These are phyloP conservation scores for Mareca penelope DNA, from an alignment of 2,797 vertebrate species.

Conservation along the genomic window DNA sequence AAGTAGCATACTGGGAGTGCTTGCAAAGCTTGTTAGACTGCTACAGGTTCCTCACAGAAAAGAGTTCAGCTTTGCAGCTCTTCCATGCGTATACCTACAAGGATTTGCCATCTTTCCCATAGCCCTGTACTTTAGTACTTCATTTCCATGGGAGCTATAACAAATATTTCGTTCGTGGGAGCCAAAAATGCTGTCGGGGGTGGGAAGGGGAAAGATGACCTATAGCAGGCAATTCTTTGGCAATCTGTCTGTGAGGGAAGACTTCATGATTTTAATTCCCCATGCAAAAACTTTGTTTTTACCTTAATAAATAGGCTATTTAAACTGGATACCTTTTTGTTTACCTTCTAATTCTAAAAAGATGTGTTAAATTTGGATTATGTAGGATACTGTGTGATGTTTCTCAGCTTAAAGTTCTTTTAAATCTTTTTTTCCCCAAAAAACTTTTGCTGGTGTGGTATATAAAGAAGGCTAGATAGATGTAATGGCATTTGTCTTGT, in stretches of 20 bases:
- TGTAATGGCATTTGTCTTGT: background rate
- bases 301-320: background rate
- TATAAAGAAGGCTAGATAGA: background rate
- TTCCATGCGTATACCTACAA: background rate
- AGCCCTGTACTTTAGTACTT: background rate
- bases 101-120: background rate
- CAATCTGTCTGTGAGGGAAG: background rate
- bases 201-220: background rate
- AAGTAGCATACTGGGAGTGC: background rate
- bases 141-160: background rate
- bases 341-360: background rate
- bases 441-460: background rate
- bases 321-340: background rate
- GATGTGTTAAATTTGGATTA: background rate
- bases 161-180: background rate
- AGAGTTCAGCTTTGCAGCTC: background rate
- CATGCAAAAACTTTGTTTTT: background rate
- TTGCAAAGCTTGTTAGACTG: background rate
- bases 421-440: background rate
- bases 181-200: background rate
- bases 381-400: background rate
- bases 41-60: background rate
- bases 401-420: background rate
- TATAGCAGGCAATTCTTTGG: conserved; percentile 1
- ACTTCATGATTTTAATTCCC: background rate